A percentile compares a stretch with the other conserved stretches of the same genome.
phyloP scores from a whole-genome alignment of 2,888 invertebrate species.

The Chymomyza amoena region DNA sequence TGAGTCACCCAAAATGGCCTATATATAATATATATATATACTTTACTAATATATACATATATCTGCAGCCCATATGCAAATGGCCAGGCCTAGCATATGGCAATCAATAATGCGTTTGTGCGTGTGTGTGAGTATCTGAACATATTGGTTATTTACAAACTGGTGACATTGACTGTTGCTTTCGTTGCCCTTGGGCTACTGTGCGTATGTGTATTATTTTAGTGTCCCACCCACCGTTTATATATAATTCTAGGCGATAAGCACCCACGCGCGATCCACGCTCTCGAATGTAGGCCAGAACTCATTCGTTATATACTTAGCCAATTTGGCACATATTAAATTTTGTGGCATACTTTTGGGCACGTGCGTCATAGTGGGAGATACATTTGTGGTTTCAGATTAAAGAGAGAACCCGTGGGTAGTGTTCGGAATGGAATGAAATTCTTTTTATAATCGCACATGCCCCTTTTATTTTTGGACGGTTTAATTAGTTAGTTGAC shows the following conservation, averaged over 20 bases:
- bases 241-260: background rate
- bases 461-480: background rate
- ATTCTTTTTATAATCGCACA: background rate
- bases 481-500: slow-evolving; percentile 29
- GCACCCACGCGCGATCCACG: background rate
- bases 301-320: background rate
- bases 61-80: background rate
- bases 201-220: slow-evolving; percentile 51
- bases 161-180: background rate
- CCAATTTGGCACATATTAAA: background rate
- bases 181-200: slow-evolving; percentile 14
- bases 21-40: background rate
- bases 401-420: background rate
- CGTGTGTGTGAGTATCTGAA: background rate
- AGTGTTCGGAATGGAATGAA: background rate
- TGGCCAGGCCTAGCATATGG: background rate
- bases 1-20: background rate
- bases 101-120: background rate
- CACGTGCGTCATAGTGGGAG: background rate
- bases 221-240: background rate
- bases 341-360: background rate
- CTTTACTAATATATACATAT: background rate
- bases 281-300: background rate
- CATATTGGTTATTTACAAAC: background rate
- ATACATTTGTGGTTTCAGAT: background rate